Evolutionary conservation across 1,140 invertebrate species (phyloP).

Genomic region (Lysiphlebus fabarum): DNA sequence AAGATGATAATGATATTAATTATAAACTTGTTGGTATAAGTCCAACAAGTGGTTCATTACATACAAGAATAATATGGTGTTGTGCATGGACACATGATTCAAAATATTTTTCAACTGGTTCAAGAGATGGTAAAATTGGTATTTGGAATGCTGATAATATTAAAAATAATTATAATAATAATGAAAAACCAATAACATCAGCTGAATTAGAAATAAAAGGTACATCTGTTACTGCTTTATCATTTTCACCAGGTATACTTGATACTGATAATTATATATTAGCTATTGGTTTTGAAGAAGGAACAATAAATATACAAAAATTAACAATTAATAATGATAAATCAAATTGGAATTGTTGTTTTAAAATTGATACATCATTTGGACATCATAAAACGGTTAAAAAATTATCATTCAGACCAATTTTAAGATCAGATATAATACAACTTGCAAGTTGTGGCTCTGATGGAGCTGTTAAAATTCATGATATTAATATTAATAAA

Average conservation of each 20-base stretch:
- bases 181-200: slow-evolving; percentile 15
- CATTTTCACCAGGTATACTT: slow-evolving; percentile 56
- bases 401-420: slow-evolving; percentile 69
- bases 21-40: slow-evolving; percentile 60
- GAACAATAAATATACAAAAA: slow-evolving; percentile 63
- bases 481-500: slow-evolving; percentile 44
- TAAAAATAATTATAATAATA: slow-evolving; percentile 25
- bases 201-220: slow-evolving; percentile 56
- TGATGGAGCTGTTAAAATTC: slow-evolving; percentile 66
- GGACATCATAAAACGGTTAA: slow-evolving; percentile 81
- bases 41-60: slow-evolving; percentile 72
- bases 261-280: slow-evolving; percentile 59
- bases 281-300: slow-evolving; percentile 76
- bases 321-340: slow-evolving; percentile 37
- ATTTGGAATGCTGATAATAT: slow-evolving; percentile 58
- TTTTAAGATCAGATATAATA: slow-evolving; percentile 41
- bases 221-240: slow-evolving; percentile 77
- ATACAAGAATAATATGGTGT: slow-evolving; percentile 91
- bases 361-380: slow-evolving; percentile 54
- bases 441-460: slow-evolving; percentile 72
- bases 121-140: slow-evolving; percentile 85
- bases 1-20: slow-evolving; percentile 27
- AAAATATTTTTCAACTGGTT: slow-evolving; percentile 82
- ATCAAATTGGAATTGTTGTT: slow-evolving; percentile 33
- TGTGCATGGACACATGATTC: slow-evolving; percentile 86